A percentile compares a stretch with the other conserved stretches of the same genome.
Conservation (phyloP, 1,140 invertebrate genomes). For the Lordiphosa clarofinis region DNA sequence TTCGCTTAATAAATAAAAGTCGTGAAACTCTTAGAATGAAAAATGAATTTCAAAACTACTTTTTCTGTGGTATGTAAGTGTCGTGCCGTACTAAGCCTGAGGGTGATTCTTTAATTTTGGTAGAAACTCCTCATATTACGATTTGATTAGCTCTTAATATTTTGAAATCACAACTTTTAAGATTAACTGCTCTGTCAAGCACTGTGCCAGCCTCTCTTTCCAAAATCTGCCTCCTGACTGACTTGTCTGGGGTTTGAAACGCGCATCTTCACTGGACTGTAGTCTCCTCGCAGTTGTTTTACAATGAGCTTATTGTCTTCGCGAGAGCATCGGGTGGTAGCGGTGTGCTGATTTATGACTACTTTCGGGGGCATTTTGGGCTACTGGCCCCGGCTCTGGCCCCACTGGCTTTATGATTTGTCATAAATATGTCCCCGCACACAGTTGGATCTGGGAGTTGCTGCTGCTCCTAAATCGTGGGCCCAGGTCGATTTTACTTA, state of each 20-base stretch:
- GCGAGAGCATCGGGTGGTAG: slow-evolving; percentile 3
- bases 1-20: too few relatives aligned
- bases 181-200: neutral
- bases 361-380: slow-evolving; percentile 46
- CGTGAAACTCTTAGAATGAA: too few relatives aligned
- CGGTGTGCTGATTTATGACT: slow-evolving; percentile 69
- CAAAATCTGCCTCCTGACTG: slow-evolving; percentile 48
- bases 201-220: neutral
- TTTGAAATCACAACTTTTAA: too few relatives aligned
- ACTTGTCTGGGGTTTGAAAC: slow-evolving; percentile 14
- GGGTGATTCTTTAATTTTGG: too few relatives aligned
- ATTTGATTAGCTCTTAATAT: too few relatives aligned
- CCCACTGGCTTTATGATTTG: slow-evolving; percentile 63
- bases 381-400: slow-evolving; percentile 27
- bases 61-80: too few relatives aligned
- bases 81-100: too few relatives aligned
- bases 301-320: neutral
- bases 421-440: slow-evolving; percentile 70
- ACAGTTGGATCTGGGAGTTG: neutral
- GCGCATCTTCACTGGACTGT: neutral
- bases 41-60: too few relatives aligned
- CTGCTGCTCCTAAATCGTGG: neutral
- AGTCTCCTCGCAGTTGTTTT: neutral
- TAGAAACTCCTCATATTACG: too few relatives aligned
- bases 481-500: slow-evolving; percentile 54